Evolutionary conservation across 2,113 vertebrate species (phyloP), one percentile per base, ranked within the genome.

Genomic region (Dicentrarchus labrax): DNA sequence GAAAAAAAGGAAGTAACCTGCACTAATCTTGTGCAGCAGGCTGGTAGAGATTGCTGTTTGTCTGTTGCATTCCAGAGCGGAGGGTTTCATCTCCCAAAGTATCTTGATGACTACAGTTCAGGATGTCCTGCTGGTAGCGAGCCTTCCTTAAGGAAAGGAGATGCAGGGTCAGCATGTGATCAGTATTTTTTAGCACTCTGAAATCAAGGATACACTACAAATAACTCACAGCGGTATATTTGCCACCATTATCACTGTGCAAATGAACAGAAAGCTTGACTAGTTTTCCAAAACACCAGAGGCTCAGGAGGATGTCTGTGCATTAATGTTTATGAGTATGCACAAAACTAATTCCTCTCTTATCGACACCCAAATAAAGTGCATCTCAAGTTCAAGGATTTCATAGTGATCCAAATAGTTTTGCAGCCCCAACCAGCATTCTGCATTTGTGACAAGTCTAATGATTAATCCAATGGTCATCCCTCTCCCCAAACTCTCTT

Each of bases 71-170:
- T 72, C 48, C 75, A 30, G 30, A 43, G 66, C 51, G 36, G 39
- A 45, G 39, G 38, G 59, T 78, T 78, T 65, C 16, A 8, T 77
- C 47, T 80, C 80, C 56, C 45, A 19, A 9, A 36, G 36, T 62
- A 78, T 8, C 53, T 22, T n/a, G 30, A 81, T 10, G 39, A 73
- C 22, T 39, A 22, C 48, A 61, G 64, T 11, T 71, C 70, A 91
- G 90, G 83, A 89, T 84, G 76, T 90, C 87, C 85, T 88, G 87
- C 76, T 85, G 81, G 68, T 24, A 72, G 68, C 4, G n/a, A 77
- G 53, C 72, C 53, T 89, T 92, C 85, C 88, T 86, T 1, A 24
- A 81, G 72, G 72, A 78, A 81, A 82, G 54, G 21, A 83, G 76
- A 82, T 39, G 81, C 84, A 76, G 82, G 83, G 74, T 84, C 82